A percentile compares a stretch with the other conserved stretches of the same genome.
These are phyloP conservation scores for Ferrisia virgata DNA, from an alignment of 2,888 invertebrate genomes.

Conservation along the genomic window DNA sequence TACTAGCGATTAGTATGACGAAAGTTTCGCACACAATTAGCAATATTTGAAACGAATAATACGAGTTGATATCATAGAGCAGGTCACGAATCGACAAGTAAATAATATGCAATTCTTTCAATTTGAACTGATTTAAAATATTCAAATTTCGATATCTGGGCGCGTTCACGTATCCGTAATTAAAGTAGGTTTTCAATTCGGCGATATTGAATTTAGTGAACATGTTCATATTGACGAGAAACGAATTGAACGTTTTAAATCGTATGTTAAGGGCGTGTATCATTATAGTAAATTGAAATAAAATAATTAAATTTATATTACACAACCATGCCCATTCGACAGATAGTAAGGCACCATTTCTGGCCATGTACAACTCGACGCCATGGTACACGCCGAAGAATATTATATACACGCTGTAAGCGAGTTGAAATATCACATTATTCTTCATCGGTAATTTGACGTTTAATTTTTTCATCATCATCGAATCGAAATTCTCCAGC, in stretches of 20 bases:
- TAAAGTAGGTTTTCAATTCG: slow-evolving; percentile 25
- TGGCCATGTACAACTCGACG: slow-evolving; percentile 10
- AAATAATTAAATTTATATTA: slow-evolving; percentile 37
- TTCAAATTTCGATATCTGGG: slow-evolving; percentile 27
- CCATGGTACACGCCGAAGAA: slow-evolving; percentile 31
- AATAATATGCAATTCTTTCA: slow-evolving; percentile 38
- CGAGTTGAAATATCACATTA: background rate
- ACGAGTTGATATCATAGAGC: slow-evolving; percentile 43
- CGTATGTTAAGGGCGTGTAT: slow-evolving; percentile 27
- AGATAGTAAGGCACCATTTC: slow-evolving; percentile 19
- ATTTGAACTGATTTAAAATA: slow-evolving; percentile 19
- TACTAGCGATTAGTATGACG: slow-evolving; percentile 42
- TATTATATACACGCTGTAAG: slow-evolving; percentile 24
- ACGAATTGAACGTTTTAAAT: slow-evolving; percentile 37
- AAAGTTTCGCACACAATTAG: slow-evolving; percentile 46
- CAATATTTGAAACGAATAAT: slow-evolving; percentile 46
- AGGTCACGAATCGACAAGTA: slow-evolving; percentile 40
- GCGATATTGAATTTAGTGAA: slow-evolving; percentile 8
- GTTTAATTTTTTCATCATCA: slow-evolving; percentile 33
- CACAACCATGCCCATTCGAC: slow-evolving; percentile 33
- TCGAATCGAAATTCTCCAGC: slow-evolving; percentile 21
- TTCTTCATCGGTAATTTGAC: background rate
- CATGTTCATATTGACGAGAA: slow-evolving; percentile 18
- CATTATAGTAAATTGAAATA: slow-evolving; percentile 27
- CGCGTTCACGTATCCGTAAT: slow-evolving; percentile 12